Conservation (phyloP, 2,797 vertebrate genomes). For the Poliocrania exsul region DNA sequence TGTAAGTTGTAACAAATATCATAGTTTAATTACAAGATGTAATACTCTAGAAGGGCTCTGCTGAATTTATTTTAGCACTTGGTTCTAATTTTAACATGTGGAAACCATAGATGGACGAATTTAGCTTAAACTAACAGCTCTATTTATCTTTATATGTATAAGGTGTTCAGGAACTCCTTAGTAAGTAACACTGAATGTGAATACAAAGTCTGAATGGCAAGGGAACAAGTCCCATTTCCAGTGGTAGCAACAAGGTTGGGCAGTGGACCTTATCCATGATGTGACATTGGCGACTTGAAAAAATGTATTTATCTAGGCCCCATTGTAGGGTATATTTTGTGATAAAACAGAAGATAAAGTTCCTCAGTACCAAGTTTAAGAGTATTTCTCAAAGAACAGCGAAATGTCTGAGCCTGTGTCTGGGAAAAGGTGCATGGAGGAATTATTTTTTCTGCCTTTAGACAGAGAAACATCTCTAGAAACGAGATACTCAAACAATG, state of each 20-base stretch:
- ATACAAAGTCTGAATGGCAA: background rate
- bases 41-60: background rate
- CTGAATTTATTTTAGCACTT: background rate
- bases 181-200: background rate
- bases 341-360: background rate
- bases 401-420: background rate
- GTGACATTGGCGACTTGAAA: background rate
- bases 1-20: background rate
- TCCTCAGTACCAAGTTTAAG: background rate
- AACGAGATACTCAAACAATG: background rate
- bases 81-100: background rate
- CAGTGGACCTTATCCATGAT: background rate
- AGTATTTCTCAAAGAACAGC: background rate
- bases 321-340: background rate
- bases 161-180: background rate
- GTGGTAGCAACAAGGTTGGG: background rate
- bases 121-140: background rate
- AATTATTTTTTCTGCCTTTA: background rate
- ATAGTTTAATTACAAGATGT: background rate
- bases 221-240: background rate
- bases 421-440: background rate
- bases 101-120: background rate
- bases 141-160: background rate
- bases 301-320: background rate
- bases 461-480: background rate